Base-by-base conservation (phyloP, 2,113 vertebrate species). In the Stegastes partitus region DNA sequence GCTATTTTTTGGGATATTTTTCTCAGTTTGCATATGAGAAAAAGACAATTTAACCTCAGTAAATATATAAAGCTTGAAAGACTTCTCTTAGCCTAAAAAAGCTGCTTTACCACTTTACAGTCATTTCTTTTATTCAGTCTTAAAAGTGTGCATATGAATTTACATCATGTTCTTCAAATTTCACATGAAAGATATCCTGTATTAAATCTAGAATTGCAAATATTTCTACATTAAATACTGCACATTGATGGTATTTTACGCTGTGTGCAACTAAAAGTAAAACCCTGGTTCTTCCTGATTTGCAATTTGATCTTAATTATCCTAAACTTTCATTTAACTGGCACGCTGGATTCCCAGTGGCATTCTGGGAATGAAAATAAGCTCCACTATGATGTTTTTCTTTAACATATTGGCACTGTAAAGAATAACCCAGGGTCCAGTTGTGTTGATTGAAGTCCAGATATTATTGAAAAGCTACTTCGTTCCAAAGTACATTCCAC, bases 291-390 rank as follows among this genome's bases (percentile, higher is more conserved):
- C 67, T 42, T 70, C 28, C 53, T 45, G 19, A 76, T 68, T 42
- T 83, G 66, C 26, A 81, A 81, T 62, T 47, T 51, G 72, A 88
- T 72, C 70, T 45, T 75, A 45, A 83, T 90, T 66, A 61, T 82
- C 61, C 59, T 34, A 10, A 66, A 55, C 28, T 86, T 85, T 73
- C 47, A 75, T 15, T 81, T 61, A 71, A 75, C 70, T 62, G 74
- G 72, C 58, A 51, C 9, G 59, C 18, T 62, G 61, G 58, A 87
- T 87, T 89, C 77, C 44, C 73, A 78, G n/a, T 67, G 75, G 84
- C 64, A 92, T 87, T 84, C 51, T 61, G 53, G 77, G 84, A 89
- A 92, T 87, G 74, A 86, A 87, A 93, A 91, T 84, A 85, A 70
- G 68, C 68, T 68, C 63, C 26, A 82, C 82, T 85, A 81, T 86